phyloP scores from a whole-genome alignment of 2,888 invertebrate species.

The Tethea ocularis region DNA sequence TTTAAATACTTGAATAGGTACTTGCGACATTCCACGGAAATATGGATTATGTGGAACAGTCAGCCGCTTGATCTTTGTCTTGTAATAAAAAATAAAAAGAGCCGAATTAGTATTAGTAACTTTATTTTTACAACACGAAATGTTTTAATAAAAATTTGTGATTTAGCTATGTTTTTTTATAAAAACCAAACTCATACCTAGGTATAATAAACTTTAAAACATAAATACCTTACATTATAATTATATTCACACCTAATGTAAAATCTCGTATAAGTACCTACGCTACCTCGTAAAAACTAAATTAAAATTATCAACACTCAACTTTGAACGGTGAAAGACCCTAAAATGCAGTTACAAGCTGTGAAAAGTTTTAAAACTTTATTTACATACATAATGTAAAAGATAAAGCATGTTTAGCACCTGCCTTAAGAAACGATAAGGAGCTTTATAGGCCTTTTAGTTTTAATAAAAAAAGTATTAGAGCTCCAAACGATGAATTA shows the following conservation, averaged over 20 bases:
- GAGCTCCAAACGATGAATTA: background rate
- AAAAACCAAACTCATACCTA: too few relatives aligned
- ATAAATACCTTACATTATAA: too few relatives aligned
- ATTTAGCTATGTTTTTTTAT: too few relatives aligned
- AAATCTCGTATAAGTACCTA: background rate
- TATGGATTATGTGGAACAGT: background rate
- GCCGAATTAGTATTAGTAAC: too few relatives aligned
- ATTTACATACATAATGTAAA: conserved; percentile 30
- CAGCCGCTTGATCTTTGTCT: background rate
- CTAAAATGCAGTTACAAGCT: too few relatives aligned
- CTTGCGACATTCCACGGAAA: background rate
- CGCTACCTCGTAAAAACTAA: conserved; percentile 2
- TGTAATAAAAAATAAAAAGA: background rate
- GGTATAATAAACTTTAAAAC: too few relatives aligned
- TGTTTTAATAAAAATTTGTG: too few relatives aligned
- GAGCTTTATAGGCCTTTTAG: background rate
- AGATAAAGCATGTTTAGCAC: conserved; percentile 9
- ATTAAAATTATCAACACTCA: conserved; percentile 11
- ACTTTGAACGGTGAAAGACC: too few relatives aligned
- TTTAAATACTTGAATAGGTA: background rate
- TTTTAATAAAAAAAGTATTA: background rate
- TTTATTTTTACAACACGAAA: too few relatives aligned
- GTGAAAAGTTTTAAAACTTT: conserved; percentile 24
- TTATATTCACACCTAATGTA: too few relatives aligned
- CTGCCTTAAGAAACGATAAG: background rate